A percentile compares a stretch with the other conserved stretches of the same genome.
Conservation (phyloP, 2,113 vertebrate genomes). For the Etheostoma spectabile region DNA sequence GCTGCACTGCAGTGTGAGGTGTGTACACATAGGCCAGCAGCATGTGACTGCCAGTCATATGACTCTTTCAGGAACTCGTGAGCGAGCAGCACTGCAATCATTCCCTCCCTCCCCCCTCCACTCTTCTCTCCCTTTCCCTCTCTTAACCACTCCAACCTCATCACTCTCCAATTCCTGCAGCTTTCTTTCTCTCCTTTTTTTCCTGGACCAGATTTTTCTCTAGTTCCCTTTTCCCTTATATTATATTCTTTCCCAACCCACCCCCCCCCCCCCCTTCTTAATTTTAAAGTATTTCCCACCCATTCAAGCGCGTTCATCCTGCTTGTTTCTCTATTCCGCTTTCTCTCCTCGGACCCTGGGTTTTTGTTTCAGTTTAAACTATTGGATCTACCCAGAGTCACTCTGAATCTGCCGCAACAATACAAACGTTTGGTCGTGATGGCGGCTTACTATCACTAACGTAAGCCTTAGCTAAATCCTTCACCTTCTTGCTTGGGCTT, state of each 20-base stretch:
- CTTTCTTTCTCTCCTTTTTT: conserved; percentile 1
- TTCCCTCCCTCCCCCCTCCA: conserved; percentile 57
- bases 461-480: too few relatives aligned
- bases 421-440: too few relatives aligned
- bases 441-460: too few relatives aligned
- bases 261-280: conserved; percentile 33
- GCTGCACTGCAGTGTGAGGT: conserved; percentile 78
- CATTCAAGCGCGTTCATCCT: too few relatives aligned
- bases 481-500: too few relatives aligned
- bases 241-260: not conserved
- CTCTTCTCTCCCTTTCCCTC: not conserved
- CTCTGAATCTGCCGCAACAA: too few relatives aligned
- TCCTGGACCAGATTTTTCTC: not conserved
- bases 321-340: conserved; percentile 48
- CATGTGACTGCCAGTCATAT: conserved; percentile 90
- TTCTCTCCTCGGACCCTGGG: too few relatives aligned
- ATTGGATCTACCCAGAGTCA: too few relatives aligned
- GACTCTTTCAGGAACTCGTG: conserved; percentile 88
- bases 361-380: too few relatives aligned
- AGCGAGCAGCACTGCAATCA: conserved; percentile 86
- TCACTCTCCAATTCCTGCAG: conserved; percentile 42
- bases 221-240: not conserved
- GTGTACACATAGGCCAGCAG: conserved; percentile 84
- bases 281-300: not conserved
- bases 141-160: conserved; percentile 21